Percentiles rank a stretch among this genome's conserved stretches.
phyloP scores from a whole-genome alignment of 1,140 invertebrate genomes.

The Drosophila cardini region DNA sequence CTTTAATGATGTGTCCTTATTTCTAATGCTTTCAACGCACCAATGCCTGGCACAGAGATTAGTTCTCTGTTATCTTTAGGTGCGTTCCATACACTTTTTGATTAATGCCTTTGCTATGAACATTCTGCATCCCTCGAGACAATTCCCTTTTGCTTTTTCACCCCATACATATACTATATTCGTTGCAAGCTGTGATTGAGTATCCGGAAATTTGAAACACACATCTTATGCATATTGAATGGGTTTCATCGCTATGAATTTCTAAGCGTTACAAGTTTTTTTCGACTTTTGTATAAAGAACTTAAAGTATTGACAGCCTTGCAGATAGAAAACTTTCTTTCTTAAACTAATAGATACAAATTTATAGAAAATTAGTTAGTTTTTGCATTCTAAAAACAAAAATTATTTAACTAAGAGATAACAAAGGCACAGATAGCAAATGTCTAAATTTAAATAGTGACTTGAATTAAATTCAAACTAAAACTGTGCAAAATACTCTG shows the following conservation, averaged over 20 bases:
- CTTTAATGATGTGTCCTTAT: conserved; percentile 76
- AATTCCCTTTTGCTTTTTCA: not conserved
- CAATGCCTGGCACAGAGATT: conserved; percentile 49
- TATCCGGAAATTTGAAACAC: conserved; percentile 5
- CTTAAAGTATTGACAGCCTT: not conserved
- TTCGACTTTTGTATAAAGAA: not conserved
- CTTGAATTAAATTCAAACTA: not conserved
- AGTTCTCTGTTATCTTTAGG: conserved; percentile 33
- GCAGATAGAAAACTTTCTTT: too few species aligned
- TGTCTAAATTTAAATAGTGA: not conserved
- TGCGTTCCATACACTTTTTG: conserved; percentile 22
- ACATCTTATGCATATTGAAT: conserved; percentile 13
- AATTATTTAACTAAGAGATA: too few species aligned
- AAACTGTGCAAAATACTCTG: not conserved
- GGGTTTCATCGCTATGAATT: conserved; percentile 6
- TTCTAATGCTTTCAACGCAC: conserved; percentile 74
- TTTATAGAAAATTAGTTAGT: too few species aligned
- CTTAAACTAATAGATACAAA: too few species aligned
- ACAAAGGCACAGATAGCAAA: not conserved
- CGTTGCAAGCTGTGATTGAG: not conserved
- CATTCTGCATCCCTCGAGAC: conserved; percentile 17
- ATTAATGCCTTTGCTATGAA: conserved; percentile 29
- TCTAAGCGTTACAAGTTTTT: conserved; percentile 1
- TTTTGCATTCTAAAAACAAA: too few species aligned
- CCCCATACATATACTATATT: not conserved